Percentiles rank a stretch among this genome's conserved stretches.
These are phyloP conservation scores for Delphinapterus leucas DNA, from an alignment of 2,113 vertebrate genomes.

Conservation along the genomic window DNA sequence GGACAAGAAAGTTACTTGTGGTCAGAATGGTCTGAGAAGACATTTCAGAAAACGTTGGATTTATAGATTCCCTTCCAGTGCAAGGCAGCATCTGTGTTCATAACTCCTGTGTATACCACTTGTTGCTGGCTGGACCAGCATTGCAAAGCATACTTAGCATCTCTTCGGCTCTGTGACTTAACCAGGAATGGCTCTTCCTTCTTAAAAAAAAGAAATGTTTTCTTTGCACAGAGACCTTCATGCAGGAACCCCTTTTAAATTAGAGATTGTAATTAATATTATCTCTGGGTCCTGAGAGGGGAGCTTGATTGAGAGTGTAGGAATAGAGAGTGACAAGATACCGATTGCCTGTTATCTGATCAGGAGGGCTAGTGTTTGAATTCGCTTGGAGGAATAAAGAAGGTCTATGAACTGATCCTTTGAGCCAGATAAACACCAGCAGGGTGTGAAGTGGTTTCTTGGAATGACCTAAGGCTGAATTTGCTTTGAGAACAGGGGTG, in stretches of 20 bases:
- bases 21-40: background rate
- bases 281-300: background rate
- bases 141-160: background rate
- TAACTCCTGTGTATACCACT: fast-evolving
- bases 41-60: background rate
- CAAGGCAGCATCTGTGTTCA: too few species aligned
- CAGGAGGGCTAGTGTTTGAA: background rate
- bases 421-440: conserved; percentile 42
- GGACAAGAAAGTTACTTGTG: background rate
- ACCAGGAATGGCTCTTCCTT: background rate
- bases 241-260: background rate
- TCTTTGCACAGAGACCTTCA: background rate
- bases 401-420: background rate
- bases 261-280: conserved; percentile 28
- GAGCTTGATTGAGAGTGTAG: background rate
- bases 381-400: conserved; percentile 25
- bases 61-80: background rate
- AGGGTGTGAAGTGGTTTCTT: conserved; percentile 40
- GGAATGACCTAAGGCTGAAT: conserved; percentile 23
- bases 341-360: conserved; percentile 50
- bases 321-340: conserved; percentile 26
- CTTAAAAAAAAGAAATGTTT: background rate
- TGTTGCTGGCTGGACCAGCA: background rate
- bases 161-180: background rate
- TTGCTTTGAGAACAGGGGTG: background rate